Conservation (phyloP, 2,113 vertebrate species). For the Halcyon malimbica region DNA sequence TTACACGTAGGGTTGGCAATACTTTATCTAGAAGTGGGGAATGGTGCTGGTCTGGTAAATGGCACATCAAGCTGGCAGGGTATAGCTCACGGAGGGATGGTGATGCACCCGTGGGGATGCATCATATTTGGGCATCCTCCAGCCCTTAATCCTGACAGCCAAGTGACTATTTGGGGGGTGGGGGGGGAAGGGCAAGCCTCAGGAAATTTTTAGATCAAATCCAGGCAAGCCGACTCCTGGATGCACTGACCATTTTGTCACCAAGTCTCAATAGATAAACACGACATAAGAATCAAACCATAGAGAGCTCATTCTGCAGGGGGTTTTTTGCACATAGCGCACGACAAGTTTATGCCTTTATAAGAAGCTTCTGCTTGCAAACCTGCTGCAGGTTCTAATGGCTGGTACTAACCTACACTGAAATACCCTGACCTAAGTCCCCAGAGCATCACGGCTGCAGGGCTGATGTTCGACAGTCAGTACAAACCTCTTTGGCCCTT, state of each 20-base stretch:
- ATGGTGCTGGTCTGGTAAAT: background rate
- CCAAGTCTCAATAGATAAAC: background rate
- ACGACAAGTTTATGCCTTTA: background rate
- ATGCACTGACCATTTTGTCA: background rate
- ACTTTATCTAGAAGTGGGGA: background rate
- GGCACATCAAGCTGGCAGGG: background rate
- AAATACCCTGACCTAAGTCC: background rate
- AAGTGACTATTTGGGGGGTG: background rate
- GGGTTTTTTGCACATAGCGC: background rate
- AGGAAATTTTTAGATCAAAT: background rate
- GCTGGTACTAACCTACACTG: background rate
- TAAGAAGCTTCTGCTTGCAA: background rate
- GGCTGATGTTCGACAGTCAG: accelerated
- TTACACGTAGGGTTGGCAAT: background rate
- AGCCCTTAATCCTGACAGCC: background rate
- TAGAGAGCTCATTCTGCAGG: background rate
- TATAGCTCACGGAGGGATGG: background rate
- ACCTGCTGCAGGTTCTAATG: too few relatives aligned
- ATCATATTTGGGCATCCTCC: background rate
- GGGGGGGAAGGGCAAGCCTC: accelerated
- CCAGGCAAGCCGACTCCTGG: background rate
- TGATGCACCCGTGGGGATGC: background rate
- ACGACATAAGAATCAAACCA: background rate
- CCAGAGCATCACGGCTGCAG: background rate
- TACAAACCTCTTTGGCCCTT: background rate